Percentiles rank a stretch among this genome's conserved stretches.
Evolutionary conservation across 2,113 vertebrate species (phyloP).

Genomic region (Furnarius figulus): DNA sequence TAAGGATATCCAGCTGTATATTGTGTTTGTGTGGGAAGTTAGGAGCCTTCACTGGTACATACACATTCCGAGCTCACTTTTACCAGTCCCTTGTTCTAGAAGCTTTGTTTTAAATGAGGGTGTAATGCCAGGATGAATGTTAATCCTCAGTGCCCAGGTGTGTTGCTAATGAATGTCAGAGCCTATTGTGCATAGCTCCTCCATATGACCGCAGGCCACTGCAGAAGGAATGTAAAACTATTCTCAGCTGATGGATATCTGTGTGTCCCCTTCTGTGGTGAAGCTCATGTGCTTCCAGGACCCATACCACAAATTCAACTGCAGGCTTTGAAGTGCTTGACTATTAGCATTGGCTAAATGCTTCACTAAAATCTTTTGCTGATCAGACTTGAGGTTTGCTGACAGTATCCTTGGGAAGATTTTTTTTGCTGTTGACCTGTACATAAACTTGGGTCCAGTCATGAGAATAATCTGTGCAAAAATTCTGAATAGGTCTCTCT

Average conservation of each 20-base stretch:
- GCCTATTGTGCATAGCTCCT: neutral
- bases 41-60: neutral
- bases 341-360: neutral
- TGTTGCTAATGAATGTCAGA: neutral
- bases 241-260: neutral
- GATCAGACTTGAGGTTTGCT: neutral
- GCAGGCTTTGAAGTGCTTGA: neutral
- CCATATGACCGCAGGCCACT: fast-evolving
- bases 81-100: neutral
- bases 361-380: neutral
- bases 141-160: neutral
- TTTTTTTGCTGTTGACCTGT: neutral
- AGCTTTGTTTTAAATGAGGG: neutral
- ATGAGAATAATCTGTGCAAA: neutral
- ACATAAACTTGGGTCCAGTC: neutral
- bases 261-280: neutral
- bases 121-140: neutral
- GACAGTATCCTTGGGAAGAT: neutral
- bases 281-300: neutral
- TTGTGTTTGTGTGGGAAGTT: neutral
- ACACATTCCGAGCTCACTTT: neutral
- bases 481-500: neutral
- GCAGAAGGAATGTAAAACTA: neutral
- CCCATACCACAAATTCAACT: neutral
- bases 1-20: neutral